Base-by-base conservation (phyloP, 2,888 invertebrate species). In the Coelinius sp. region DNA sequence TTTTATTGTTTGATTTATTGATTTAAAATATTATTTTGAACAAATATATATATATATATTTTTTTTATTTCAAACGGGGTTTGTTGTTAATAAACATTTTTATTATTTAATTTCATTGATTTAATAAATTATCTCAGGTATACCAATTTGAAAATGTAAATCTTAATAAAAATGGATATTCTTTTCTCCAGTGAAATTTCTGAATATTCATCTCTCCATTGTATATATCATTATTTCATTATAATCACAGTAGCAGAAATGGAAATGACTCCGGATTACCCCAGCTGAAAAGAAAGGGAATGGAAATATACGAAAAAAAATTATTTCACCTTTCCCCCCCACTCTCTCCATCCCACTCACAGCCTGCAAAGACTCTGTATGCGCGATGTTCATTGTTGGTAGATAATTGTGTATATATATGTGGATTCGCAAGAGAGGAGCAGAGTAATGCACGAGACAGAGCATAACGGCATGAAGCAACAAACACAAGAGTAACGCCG, bases 391-490 rank as follows among this genome's bases (percentile, higher is more conserved):
- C 44, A 56, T 68, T 68, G 68, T 17, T 25, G 46, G 68, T 38
- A 35, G 10, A 20, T 31, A 17, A 68, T 38, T 56, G 24, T 31
- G 8, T 46, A 44, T 41, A 44, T 7, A 52, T 53, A 20, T 22
- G 46, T 62, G 62, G n/a, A n/a, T 17, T 27, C 62, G 41, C 31
- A 38, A 62, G 41, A 46, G 68, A 41, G 41, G 22, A 44, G 59
- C 24, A 56, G 25, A 46, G 59, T 38, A 49, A 56, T 46, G 53
- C 20, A 24, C 63, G 63, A 75, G 74, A 65, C 79, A 75, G 68
- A 73, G 76, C 79, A 76, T 80, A 80, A 77, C 80, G 80, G 77
- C 79, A 76, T 76, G 77, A 79, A 74, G 76, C 73, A 74, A 68
- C 22, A 41, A 10, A 44, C 22, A 69, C 17, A 25, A 41, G 17